Base-by-base conservation (phyloP, 2,888 invertebrate genomes). In the Tetropium fuscum region DNA sequence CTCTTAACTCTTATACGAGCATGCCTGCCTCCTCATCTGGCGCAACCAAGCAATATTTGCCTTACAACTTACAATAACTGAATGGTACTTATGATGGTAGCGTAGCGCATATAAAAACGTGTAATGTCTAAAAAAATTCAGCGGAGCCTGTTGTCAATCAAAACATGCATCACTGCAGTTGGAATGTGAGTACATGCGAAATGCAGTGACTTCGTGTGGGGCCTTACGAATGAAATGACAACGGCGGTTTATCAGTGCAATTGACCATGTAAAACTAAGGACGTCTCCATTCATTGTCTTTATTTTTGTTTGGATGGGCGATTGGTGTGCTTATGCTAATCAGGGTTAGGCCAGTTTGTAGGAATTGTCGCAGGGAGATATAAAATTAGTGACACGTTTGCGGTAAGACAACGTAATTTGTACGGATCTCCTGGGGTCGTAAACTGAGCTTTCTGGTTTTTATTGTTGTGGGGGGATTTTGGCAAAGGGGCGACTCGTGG, bases 211-310 rank as follows among this genome's bases (percentile, higher is more conserved):
- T 56, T 49, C 67, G 67, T 67, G 67, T 67, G 67, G 53, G 67
- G 67, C 43, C 67, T 34, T 34, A 41, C 60, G 53, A 53, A 60
- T 66, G 59, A 57, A 57, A 57, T 49, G 49, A 57, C 57, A 58
- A 38, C 36, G 58, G 44, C 45, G 63, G 62, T 67, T 69, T 63
- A 65, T 67, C 60, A 63, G 65, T 66, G 63, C 68, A 68, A 63
- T 67, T 62, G 68, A 36, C 69, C 71, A 69, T 58, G 47, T 54
- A 43, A 53, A 71, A 57, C 63, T 59, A 59, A 54, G 43, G 58
- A 66, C 60, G 56, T 51, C 59, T 60, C 64, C 67, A 69, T 70
- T 69, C 65, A 64, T 62, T 53, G 62, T 60, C 60, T 48, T 56
- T 47, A 44, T 44, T 34, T 51, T 44, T 61, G 48, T 49, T 62